These are phyloP conservation scores for Aurelia sp. DNA, from an alignment of 30 jellyfish, hydroid and myxozoan genomes.

Conservation along the genomic window DNA sequence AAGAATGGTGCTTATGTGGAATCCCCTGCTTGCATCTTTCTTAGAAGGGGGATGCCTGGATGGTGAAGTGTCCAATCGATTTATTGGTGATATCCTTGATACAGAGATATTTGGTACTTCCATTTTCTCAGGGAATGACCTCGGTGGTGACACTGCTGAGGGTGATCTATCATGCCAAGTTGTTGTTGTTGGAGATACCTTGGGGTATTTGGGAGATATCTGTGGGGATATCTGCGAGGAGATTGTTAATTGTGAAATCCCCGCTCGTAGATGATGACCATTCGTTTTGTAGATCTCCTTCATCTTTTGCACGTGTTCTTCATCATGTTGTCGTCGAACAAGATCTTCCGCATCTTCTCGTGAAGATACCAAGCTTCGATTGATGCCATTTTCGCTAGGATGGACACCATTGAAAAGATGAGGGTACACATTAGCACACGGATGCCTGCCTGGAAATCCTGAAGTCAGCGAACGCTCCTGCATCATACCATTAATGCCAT, in stretches of 20 bases:
- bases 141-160: not conserved
- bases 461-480: not conserved
- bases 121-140: constrained; percentile 12
- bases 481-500: not conserved
- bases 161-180: not conserved
- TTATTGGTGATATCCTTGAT: constrained; percentile 30
- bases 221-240: not conserved
- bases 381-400: not conserved
- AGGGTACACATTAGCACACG: not conserved
- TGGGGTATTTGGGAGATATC: not conserved
- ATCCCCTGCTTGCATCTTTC: constrained; percentile 50
- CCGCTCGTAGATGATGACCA: not conserved
- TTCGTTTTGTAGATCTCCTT: not conserved
- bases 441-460: not conserved
- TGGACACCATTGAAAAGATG: not conserved
- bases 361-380: not conserved
- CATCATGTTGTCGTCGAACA: not conserved
- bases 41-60: constrained; percentile 39
- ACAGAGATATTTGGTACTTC: not conserved
- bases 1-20: constrained; percentile 74
- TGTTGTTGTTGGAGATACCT: not conserved
- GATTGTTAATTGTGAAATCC: not conserved
- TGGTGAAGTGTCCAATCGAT: constrained; percentile 21
- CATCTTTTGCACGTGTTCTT: not conserved
- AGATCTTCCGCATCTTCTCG: not conserved